Percentiles rank a stretch among this genome's conserved stretches.
Conservation (phyloP, 2,888 invertebrate genomes). For the Pterobdella sp. region DNA sequence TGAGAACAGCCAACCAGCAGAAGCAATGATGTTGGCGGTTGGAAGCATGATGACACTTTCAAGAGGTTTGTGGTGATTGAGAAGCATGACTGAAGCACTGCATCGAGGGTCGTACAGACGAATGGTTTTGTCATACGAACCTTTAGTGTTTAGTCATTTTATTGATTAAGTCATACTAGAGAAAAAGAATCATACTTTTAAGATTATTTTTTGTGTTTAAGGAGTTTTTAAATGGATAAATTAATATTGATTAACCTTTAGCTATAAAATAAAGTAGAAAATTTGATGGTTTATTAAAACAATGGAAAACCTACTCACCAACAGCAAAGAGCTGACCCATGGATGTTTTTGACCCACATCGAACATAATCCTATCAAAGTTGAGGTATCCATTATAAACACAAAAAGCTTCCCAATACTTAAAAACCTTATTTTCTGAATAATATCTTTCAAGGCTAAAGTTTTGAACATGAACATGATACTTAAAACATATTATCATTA, state of each 20-base stretch:
- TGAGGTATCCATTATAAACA: too few species aligned
- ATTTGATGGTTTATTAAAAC: too few species aligned
- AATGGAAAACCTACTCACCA: slow-evolving; percentile 39
- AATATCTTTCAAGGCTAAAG: too few species aligned
- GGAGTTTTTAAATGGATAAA: too few species aligned
- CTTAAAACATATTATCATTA: not conserved
- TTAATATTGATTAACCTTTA: too few species aligned
- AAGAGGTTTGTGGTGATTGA: slow-evolving; percentile 80
- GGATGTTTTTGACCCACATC: slow-evolving; percentile 70
- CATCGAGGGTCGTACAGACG: slow-evolving; percentile 79
- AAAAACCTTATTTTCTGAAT: too few species aligned
- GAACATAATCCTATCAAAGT: slow-evolving; percentile 76
- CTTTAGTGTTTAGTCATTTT: slow-evolving; percentile 42
- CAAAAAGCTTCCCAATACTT: too few species aligned
- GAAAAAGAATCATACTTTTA: too few species aligned
- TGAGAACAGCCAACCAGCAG: slow-evolving; percentile 60
- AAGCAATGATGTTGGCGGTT: slow-evolving; percentile 78
- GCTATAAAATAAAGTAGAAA: too few species aligned
- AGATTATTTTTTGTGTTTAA: too few species aligned
- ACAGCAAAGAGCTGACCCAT: slow-evolving; percentile 47
- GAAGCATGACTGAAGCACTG: slow-evolving; percentile 61
- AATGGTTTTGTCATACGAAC: slow-evolving; percentile 76
- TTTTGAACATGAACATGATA: too few species aligned
- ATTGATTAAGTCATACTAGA: too few species aligned
- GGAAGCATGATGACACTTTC: slow-evolving; percentile 81